Base-by-base conservation (phyloP, 1,140 invertebrate species). In the Oryctes rhinoceros region DNA sequence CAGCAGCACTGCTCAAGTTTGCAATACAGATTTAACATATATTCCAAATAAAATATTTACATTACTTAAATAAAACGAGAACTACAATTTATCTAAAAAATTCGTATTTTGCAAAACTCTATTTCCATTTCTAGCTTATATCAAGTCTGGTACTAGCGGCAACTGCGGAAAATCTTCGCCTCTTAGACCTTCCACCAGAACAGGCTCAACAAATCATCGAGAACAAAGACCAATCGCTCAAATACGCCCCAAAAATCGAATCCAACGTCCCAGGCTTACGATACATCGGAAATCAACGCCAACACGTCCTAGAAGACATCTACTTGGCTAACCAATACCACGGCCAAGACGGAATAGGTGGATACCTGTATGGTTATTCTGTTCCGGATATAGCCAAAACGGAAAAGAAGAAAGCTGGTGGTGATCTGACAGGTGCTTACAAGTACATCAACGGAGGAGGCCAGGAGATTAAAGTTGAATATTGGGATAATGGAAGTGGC, bases 291-390 rank as follows among this genome's bases (percentile, higher is more conserved):
- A 89, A 92, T 71, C 91, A 92, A 84, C 90, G 91, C 3, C 90
- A 92, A n/a, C 89, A 92, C 11, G 92, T 91, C 77, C 87, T 91
- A 35, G 91, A 93, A 87, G 91, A 92, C 87, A 91, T 92, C 35
- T 92, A 92, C 84, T 86, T 91, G 76, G 92, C 91, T 1, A 89
- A 90, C 80, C 92, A 93, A 84, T 93, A 90, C 83, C 92, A 93
- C 82, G 92, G 92, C 0, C 92, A 93, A 86, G 86, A 87, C 80
- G 86, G 86, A 30, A 84, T 92, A 13, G 92, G 92, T 3, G 90
- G 90, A n/a, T 92, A 92, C 81, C 88, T 89, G 0, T 93, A 92
- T 79, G 92, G 92, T 15, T 92, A 92, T 82, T 87, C 89, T 79
- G 90, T 92, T 7, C 92, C 91, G 49, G 91, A 92, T 83, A 92